Percentiles rank a stretch among this genome's conserved stretches.
phyloP scores from a whole-genome alignment of 2,113 vertebrate genomes.

The Dicentrarchus labrax region DNA sequence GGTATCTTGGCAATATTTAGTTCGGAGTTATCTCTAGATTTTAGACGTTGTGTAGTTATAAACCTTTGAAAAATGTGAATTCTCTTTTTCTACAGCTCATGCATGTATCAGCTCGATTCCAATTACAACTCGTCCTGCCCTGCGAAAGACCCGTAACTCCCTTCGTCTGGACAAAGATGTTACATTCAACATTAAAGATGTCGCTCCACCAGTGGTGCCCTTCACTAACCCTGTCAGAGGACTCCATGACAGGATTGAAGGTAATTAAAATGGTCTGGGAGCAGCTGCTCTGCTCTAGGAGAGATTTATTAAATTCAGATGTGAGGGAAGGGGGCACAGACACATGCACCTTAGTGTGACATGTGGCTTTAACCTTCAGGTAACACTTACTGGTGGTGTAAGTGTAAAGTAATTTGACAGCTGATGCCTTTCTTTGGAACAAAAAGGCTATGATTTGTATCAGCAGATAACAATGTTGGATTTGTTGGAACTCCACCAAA shows the following conservation, averaged over 20 bases:
- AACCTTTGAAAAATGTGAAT: background rate
- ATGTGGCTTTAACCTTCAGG: background rate
- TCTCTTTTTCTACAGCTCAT: slow-evolving; percentile 31
- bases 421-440: background rate
- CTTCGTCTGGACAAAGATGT: slow-evolving; percentile 42
- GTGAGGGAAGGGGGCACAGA: background rate
- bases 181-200: slow-evolving; percentile 35
- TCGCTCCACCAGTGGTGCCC: background rate
- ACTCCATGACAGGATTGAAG: slow-evolving; percentile 14
- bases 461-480: slow-evolving; percentile 44
- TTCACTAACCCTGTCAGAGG: background rate
- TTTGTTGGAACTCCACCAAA: slow-evolving; percentile 52
- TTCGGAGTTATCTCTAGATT: background rate
- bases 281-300: background rate
- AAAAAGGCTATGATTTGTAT: slow-evolving; percentile 14
- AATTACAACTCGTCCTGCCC: slow-evolving; percentile 61
- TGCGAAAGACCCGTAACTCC: slow-evolving; percentile 63
- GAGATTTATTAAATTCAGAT: background rate
- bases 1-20: background rate
- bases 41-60: background rate
- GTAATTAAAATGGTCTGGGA: slow-evolving; percentile 14
- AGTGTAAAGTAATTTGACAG: background rate
- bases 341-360: background rate
- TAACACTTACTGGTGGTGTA: background rate
- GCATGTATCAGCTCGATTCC: background rate